Evolutionary conservation across 2,797 vertebrate genomes (phyloP).

Genomic region (Monodelphis domestica): DNA sequence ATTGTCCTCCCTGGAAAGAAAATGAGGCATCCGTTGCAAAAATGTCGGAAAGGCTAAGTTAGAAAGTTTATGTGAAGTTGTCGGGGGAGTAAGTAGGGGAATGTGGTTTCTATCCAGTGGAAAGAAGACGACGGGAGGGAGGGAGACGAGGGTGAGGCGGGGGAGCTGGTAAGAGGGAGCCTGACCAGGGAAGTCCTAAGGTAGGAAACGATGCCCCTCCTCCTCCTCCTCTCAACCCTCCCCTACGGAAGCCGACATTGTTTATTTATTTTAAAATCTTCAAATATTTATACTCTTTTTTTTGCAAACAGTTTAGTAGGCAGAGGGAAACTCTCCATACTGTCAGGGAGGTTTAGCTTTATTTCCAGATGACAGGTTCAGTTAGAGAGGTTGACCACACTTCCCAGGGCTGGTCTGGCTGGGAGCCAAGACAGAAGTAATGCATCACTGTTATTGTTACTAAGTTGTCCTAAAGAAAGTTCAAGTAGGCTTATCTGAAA

Average conservation of each 20-base stretch:
- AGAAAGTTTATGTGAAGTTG: conserved; percentile 27
- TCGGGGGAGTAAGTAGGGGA: background rate
- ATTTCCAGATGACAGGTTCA: conserved; percentile 73
- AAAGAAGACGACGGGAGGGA: background rate
- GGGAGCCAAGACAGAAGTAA: conserved; percentile 61
- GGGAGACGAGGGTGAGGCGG: background rate
- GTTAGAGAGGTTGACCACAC: conserved; percentile 24
- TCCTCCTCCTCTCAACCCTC: background rate
- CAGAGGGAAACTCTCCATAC: conserved; percentile 28
- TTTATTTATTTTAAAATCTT: conserved; percentile 65
- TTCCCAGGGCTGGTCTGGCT: conserved; percentile 61
- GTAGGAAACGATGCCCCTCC: background rate
- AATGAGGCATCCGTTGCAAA: background rate
- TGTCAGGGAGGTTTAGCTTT: conserved; percentile 56
- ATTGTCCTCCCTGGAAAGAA: background rate
- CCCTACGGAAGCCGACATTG: background rate
- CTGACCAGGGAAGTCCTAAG: background rate
- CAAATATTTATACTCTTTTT: conserved; percentile 56
- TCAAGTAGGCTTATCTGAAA: conserved; percentile 64
- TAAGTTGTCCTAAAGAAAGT: conserved; percentile 71
- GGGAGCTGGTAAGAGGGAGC: rapidly evolving
- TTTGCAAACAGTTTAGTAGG: conserved; percentile 66
- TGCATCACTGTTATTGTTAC: conserved; percentile 66
- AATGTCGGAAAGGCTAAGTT: conserved; percentile 29
- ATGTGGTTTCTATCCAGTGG: background rate